Conservation (phyloP, 2,113 vertebrate species). For the Oreochromis tanganicae region DNA sequence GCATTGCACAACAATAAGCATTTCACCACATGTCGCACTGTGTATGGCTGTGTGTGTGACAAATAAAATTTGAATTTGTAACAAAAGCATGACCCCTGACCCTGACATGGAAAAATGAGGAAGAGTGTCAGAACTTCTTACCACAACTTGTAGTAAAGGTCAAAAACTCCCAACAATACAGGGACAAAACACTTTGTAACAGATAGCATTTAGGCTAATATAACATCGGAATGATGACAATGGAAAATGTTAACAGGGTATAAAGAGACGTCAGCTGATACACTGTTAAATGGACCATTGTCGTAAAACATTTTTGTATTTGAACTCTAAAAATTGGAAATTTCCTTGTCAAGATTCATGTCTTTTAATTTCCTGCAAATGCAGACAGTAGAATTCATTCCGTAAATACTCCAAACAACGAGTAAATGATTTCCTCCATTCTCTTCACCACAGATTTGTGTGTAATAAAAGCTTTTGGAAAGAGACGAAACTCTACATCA, state of each 20-base stretch:
- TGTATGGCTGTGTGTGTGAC: background rate
- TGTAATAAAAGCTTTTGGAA: background rate
- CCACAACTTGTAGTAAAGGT: background rate
- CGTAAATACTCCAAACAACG: background rate
- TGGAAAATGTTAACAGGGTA: background rate
- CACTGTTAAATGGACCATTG: background rate
- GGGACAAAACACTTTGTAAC: background rate
- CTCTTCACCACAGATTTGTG: background rate
- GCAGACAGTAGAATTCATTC: background rate
- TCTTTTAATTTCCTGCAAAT: background rate
- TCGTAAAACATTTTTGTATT: background rate
- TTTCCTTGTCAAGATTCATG: background rate
- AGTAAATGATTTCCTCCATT: background rate
- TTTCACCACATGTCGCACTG: no score
- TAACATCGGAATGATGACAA: background rate
- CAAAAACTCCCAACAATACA: background rate
- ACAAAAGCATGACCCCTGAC: background rate
- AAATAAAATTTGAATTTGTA: background rate
- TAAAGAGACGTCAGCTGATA: background rate
- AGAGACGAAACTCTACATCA: background rate
- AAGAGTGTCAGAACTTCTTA: background rate
- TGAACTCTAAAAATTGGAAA: background rate
- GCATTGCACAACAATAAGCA: no score
- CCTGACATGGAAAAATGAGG: background rate
- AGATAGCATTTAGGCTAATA: background rate